phyloP scores from a whole-genome alignment of 2,113 vertebrate genomes.

The Epinephelus lanceolatus region DNA sequence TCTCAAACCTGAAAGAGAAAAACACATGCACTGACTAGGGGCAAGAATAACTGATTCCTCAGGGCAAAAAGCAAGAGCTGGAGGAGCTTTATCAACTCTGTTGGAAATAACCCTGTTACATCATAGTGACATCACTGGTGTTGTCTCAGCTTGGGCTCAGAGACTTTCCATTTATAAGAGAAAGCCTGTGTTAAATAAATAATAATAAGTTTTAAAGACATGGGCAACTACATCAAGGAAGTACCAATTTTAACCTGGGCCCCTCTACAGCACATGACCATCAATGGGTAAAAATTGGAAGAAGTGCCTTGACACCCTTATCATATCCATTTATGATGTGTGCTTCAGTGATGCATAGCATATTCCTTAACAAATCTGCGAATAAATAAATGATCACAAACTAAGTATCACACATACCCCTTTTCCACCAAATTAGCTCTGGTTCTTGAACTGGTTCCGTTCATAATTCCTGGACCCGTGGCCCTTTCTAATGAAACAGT shows the following conservation, averaged over 20 bases:
- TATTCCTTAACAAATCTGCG: neutral
- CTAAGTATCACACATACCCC: neutral
- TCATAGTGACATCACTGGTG: too few relatives aligned
- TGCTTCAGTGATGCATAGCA: neutral
- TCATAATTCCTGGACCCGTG: too few relatives aligned
- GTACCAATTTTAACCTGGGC: neutral
- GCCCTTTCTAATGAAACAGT: too few relatives aligned
- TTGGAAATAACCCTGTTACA: too few relatives aligned
- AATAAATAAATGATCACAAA: constrained; percentile 18
- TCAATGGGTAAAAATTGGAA: neutral
- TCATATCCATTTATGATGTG: neutral
- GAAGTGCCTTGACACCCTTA: neutral
- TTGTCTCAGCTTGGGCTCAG: too few relatives aligned
- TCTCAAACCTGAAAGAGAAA: neutral
- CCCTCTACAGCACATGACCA: neutral
- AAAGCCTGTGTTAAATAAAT: too few relatives aligned
- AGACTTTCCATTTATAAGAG: too few relatives aligned
- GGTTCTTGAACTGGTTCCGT: too few relatives aligned
- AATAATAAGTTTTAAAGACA: neutral
- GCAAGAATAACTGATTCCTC: neutral
- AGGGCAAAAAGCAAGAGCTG: neutral
- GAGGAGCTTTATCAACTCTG: too few relatives aligned
- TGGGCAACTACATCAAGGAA: neutral
- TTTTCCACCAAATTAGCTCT: too few relatives aligned
- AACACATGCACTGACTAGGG: neutral